Base-by-base conservation (phyloP, 2,888 invertebrate genomes). In the Brenthis ino region DNA sequence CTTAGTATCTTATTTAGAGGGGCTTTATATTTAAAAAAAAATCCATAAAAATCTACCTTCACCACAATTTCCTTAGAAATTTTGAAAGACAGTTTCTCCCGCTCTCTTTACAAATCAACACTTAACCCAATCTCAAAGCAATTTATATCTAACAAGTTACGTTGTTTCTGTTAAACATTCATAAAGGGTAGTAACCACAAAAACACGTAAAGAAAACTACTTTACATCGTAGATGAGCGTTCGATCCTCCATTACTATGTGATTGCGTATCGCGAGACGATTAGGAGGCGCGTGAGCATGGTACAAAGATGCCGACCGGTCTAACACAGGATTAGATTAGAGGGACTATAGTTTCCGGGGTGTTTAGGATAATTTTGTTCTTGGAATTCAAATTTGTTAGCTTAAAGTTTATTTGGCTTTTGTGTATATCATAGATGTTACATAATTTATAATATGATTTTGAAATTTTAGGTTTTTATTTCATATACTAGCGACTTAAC, bases 231-330 rank as follows among this genome's bases (percentile, higher is more conserved):
- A 67, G 61, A 65, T 61, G 71, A 68, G 57, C 51, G 64, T 69
- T 67, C 74, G 65, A 69, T 71, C 68, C 69, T 66, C 83, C 79
- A 86, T 87, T 85, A 85, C 81, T 70, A 68, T 76, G 76, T 85
- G 89, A 89, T 88, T 89, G 88, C 87, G 85, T 84, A 85, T 84
- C 84, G 83, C 76, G 51, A 71, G 76, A 78, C 82, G 82, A 87
- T 87, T 85, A 84, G 83, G 84, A 78, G 78, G 86, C 85, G 86
- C 85, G 83, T 79, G 86, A 82, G 83, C 83, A 77, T 57, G 65
- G 74, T 81, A 85, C 89, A 91, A 90, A 89, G 87, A 78, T 80
- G 80, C 86, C 85, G 87, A 83, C 85, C 82, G 82, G 84, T 82
- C 82, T 82, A 81, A 82, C 85, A 84, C 87, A 75, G 81, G 80